Conservation (phyloP, 2,113 vertebrate genomes). For the Eupsittula cactorum region DNA sequence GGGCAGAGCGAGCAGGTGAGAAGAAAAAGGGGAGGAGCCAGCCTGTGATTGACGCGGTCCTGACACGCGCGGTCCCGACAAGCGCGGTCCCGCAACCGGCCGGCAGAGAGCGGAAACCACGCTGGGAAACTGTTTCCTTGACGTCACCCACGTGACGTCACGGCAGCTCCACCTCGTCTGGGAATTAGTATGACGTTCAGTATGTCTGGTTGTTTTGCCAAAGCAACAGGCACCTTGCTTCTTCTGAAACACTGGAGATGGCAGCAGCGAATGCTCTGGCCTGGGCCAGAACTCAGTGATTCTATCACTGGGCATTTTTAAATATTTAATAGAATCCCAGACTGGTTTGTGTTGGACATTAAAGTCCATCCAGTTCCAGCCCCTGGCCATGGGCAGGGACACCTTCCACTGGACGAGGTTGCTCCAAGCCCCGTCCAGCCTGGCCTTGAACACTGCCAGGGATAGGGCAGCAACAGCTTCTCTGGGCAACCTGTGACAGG, state of each 20-base stretch:
- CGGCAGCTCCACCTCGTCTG: too few species aligned
- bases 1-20: too few species aligned
- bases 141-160: not conserved
- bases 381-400: not conserved
- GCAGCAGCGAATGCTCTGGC: rapidly evolving
- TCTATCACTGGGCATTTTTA: too few species aligned
- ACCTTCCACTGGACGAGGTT: not conserved
- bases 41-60: not conserved
- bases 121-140: not conserved
- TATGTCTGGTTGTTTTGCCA: rapidly evolving
- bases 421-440: not conserved
- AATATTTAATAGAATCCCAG: not conserved
- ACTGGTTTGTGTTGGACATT: not conserved
- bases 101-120: not conserved
- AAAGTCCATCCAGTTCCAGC: not conserved
- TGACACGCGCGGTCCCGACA: too few species aligned
- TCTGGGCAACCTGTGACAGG: not conserved
- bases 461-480: not conserved
- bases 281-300: rapidly evolving
- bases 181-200: rapidly evolving
- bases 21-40: not conserved
- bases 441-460: not conserved
- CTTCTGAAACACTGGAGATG: rapidly evolving
- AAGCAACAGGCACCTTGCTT: rapidly evolving
- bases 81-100: not conserved